These are phyloP conservation scores for Enteromius thamalakanensis DNA, from an alignment of 2,797 vertebrate genomes.

Conservation along the genomic window DNA sequence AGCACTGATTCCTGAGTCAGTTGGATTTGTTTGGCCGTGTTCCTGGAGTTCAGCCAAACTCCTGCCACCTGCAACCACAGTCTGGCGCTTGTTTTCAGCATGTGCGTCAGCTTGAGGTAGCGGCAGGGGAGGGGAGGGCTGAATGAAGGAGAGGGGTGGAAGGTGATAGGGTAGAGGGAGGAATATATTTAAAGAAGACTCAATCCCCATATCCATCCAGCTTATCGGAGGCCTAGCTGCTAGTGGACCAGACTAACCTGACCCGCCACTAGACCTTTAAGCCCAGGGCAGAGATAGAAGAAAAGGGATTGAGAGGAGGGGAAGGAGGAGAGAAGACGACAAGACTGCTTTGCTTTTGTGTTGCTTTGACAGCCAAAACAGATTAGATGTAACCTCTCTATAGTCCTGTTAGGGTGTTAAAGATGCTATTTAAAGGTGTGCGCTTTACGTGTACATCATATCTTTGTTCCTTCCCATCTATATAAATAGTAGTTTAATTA, in stretches of 20 bases:
- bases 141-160: slow-evolving; percentile 15
- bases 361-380: slow-evolving; percentile 36
- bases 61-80: slow-evolving; percentile 37
- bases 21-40: slow-evolving; percentile 21
- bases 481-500: slow-evolving; percentile 34
- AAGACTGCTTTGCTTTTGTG: slow-evolving; percentile 12
- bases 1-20: slow-evolving; percentile 9
- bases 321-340: neutral
- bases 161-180: slow-evolving; percentile 22
- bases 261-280: slow-evolving; percentile 41
- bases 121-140: neutral
- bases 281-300: slow-evolving; percentile 14
- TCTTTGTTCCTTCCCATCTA: neutral
- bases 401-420: slow-evolving; percentile 24
- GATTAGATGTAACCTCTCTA: slow-evolving; percentile 16
- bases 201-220: slow-evolving; percentile 63
- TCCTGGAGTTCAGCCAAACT: slow-evolving; percentile 17
- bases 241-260: slow-evolving; percentile 55
- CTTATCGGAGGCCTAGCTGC: slow-evolving; percentile 54
- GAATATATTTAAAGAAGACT: slow-evolving; percentile 61
- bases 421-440: slow-evolving; percentile 23
- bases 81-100: slow-evolving; percentile 16
- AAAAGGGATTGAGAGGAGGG: slow-evolving; percentile 19
- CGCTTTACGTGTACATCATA: slow-evolving; percentile 7
- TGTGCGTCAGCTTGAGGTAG: slow-evolving; percentile 12